phyloP scores from a whole-genome alignment of 2,797 vertebrate genomes.

The Enteromius anoplus region DNA sequence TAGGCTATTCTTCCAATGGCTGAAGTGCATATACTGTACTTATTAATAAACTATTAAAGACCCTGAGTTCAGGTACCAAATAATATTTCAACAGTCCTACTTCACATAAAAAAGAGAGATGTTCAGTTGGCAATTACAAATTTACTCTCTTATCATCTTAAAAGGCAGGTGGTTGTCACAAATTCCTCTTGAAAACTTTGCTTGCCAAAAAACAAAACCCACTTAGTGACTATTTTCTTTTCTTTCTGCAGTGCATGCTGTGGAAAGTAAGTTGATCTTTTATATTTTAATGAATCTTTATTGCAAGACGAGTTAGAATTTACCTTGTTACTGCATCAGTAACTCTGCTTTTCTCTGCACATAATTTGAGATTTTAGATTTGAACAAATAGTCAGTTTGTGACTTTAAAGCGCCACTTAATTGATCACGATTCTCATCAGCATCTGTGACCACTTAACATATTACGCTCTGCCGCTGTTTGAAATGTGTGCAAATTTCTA shows the following conservation, averaged over 20 bases:
- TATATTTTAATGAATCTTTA: slow-evolving; percentile 42
- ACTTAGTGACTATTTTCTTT: slow-evolving; percentile 81
- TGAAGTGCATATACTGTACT: slow-evolving; percentile 5
- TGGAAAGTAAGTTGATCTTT: slow-evolving; percentile 84
- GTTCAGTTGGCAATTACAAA: neutral
- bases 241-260: slow-evolving; percentile 88
- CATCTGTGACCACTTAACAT: slow-evolving; percentile 15
- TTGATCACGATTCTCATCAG: slow-evolving; percentile 20
- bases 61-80: neutral
- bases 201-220: slow-evolving; percentile 61
- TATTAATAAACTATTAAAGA: neutral
- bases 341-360: slow-evolving; percentile 19
- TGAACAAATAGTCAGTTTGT: slow-evolving; percentile 17
- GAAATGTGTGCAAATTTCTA: slow-evolving; percentile 9
- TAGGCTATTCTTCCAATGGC: slow-evolving; percentile 21
- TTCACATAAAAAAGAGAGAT: slow-evolving; percentile 1
- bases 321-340: slow-evolving; percentile 60
- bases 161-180: slow-evolving; percentile 30
- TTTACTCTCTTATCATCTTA: neutral
- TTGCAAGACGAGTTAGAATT: slow-evolving; percentile 47
- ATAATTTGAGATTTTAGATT: neutral
- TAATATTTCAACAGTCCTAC: neutral
- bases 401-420: slow-evolving; percentile 24
- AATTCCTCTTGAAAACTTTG: slow-evolving; percentile 35
- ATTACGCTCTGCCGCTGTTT: slow-evolving; percentile 39